Percentiles rank a stretch among this genome's conserved stretches.
Evolutionary conservation across 2,797 vertebrate genomes (phyloP).

Genomic region (Melanitta fusca): DNA sequence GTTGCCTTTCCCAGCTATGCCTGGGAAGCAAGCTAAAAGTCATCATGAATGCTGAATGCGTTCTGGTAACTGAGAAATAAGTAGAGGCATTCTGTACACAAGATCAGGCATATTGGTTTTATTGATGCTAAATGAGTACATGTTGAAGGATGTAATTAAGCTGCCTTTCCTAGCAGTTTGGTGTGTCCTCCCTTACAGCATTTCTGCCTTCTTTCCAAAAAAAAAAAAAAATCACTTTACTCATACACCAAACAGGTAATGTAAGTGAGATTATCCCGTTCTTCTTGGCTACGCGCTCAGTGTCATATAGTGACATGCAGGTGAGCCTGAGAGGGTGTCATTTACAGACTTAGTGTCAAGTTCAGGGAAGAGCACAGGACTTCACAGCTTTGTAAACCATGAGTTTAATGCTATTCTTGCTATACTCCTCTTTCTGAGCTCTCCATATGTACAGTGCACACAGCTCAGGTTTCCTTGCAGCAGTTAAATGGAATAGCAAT

Average conservation of each 20-base stretch:
- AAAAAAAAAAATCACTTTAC: background rate
- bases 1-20: background rate
- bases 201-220: background rate
- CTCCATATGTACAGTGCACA: rapidly evolving
- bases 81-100: background rate
- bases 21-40: background rate
- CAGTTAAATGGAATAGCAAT: background rate
- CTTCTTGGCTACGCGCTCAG: background rate
- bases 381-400: background rate
- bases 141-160: background rate
- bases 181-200: background rate
- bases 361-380: background rate
- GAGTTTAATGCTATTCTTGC: background rate
- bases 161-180: background rate
- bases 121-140: background rate
- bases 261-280: background rate
- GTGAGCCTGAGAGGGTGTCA: background rate
- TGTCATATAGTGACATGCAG: background rate
- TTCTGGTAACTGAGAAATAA: background rate
- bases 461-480: background rate
- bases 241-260: background rate
- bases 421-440: background rate
- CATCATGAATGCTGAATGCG: background rate
- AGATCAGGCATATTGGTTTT: background rate
- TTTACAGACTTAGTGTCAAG: background rate